Evolutionary conservation across 1,140 invertebrate genomes (phyloP).

Genomic region (Orius laevigatus): DNA sequence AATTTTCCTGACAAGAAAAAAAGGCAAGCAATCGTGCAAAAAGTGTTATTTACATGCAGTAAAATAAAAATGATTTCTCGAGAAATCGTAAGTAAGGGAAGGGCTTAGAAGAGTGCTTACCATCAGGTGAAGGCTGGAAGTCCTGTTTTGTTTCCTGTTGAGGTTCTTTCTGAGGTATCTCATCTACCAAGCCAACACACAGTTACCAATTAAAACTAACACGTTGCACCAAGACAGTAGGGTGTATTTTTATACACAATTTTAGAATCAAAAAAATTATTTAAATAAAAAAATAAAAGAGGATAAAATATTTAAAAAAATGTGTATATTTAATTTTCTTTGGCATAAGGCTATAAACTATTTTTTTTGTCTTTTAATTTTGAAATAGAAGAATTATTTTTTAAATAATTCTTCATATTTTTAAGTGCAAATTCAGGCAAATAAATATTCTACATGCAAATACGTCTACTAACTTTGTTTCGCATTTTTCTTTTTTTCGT

Average conservation of each 20-base stretch:
- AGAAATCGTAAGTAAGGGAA: neutral
- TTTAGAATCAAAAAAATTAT: neutral
- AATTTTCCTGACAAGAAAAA: constrained; percentile 8
- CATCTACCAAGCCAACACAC: constrained; percentile 17
- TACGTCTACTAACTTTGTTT: no score
- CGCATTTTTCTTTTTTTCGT: no score
- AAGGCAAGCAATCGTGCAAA: neutral
- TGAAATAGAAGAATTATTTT: no score
- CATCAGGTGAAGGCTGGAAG: constrained; percentile 17
- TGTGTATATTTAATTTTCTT: no score
- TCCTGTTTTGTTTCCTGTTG: constrained; percentile 4
- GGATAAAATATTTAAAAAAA: no score
- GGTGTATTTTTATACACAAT: constrained; percentile 7
- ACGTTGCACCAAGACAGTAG: constrained; percentile 12
- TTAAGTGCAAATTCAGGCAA: no score
- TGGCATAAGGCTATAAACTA: no score
- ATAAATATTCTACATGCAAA: no score
- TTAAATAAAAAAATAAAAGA: no score
- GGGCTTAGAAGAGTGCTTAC: constrained; percentile 17
- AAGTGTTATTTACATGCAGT: neutral
- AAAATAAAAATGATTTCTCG: constrained; percentile 4
- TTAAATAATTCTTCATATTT: no score
- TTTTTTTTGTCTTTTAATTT: no score
- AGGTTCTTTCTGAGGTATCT: constrained; percentile 1
- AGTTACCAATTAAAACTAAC: constrained; percentile 14